Base-by-base conservation (phyloP, 2,888 invertebrate species). In the Nomada hirtipes region DNA sequence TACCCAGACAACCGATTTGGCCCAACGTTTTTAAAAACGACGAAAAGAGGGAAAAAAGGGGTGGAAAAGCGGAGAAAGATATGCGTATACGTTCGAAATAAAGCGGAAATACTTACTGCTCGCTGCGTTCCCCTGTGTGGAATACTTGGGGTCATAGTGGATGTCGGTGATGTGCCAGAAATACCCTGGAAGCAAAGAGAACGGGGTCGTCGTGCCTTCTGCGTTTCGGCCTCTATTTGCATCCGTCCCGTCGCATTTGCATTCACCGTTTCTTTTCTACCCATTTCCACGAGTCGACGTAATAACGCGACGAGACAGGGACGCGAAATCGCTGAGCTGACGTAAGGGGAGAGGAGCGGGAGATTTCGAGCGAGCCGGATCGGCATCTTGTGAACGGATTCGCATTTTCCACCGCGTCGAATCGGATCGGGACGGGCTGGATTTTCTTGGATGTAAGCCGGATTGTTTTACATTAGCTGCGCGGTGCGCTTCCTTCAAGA, bases 141-240 rank as follows among this genome's bases (percentile, higher is more conserved):
- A 96, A 94, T 97, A 98, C 90, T 97, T 96, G 9, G 97, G 96
- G 93, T 98, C 98, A 94, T 97, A 97, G 94, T 98, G 98, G 90
- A 98, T 96, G 94, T 98, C 98, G 87, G 98, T 98, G 92, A 98
- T 97, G 94, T 98, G 98, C 98, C 98, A 98, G 94, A 98, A 98
- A 94, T 97, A 97, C 90, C 98, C 98, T 98, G 96, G 2, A 96
- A 97, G 23, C 94, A 95, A 94, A 91, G 82, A 88, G 60, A 68
- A 76, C 75, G 72, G 59, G 53, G 68, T 74, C 73, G 72, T 82
- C 26, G 68, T 55, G 13, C 36, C 55, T 70, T 76, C 70, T 57
- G 42, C 72, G 42, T 80, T 72, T 72, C 55, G 59, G 26, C 68
- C 47, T 64, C 71, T 69, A 76, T 75, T 80, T 76, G 75, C 80